These are phyloP conservation scores for Latheticus oryzae DNA, from an alignment of 2,888 invertebrate genomes.

Conservation along the genomic window DNA sequence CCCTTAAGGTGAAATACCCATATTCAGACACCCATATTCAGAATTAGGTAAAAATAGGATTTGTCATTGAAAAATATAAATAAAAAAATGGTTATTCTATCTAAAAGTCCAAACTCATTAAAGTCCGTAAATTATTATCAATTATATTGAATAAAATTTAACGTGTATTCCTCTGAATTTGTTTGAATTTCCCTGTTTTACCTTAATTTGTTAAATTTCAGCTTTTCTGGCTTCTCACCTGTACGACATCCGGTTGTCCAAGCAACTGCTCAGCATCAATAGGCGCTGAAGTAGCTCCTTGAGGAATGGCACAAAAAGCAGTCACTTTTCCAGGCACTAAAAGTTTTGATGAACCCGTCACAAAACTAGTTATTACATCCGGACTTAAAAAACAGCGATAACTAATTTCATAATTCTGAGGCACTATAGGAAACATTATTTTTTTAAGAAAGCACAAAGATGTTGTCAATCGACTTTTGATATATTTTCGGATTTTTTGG, in stretches of 20 bases:
- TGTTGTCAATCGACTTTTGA: constrained; percentile 27
- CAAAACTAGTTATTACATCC: constrained; percentile 51
- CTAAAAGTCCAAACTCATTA: too few relatives aligned
- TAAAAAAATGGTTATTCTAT: too few relatives aligned
- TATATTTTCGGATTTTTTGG: constrained; percentile 6
- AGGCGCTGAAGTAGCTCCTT: constrained; percentile 58
- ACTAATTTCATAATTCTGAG: constrained; percentile 46
- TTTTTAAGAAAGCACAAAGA: constrained; percentile 1
- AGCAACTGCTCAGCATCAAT: constrained; percentile 56
- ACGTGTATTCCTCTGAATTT: too few relatives aligned
- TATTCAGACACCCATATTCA: too few relatives aligned
- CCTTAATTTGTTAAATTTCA: too few relatives aligned
- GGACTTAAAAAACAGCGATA: constrained; percentile 39
- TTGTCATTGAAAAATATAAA: too few relatives aligned
- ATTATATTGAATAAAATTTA: too few relatives aligned
- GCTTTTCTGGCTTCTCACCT: too few relatives aligned
- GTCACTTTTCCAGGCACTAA: constrained; percentile 62
- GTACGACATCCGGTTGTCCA: constrained; percentile 61
- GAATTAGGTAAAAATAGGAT: too few relatives aligned
- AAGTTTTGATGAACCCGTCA: constrained; percentile 57
- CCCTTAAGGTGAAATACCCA: too few relatives aligned
- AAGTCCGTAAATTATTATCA: too few relatives aligned
- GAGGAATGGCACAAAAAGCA: constrained; percentile 58
- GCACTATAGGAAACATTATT: constrained; percentile 55
- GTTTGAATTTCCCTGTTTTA: too few relatives aligned